These are phyloP conservation scores for Ceuthmochares aereus DNA, from an alignment of 2,113 vertebrate genomes.

Conservation along the genomic window DNA sequence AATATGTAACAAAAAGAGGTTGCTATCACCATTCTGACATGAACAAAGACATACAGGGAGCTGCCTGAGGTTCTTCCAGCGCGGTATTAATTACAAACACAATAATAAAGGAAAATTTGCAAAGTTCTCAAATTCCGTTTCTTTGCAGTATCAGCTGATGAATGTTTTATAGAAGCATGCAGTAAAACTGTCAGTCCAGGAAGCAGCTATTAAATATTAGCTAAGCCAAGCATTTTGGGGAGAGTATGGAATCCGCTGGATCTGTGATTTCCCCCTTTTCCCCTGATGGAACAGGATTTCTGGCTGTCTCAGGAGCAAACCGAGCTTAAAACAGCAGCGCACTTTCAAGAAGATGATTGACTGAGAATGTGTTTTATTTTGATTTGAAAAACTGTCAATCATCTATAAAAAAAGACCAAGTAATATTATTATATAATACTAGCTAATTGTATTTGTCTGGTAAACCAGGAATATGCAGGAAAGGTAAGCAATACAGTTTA, in stretches of 20 bases:
- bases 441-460: slow-evolving; percentile 54
- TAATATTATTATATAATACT: slow-evolving; percentile 36
- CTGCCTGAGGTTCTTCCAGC: slow-evolving; percentile 45
- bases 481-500: neutral
- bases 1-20: slow-evolving; percentile 67
- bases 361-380: slow-evolving; percentile 63
- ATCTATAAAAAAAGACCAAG: slow-evolving; percentile 48
- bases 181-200: neutral
- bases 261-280: neutral
- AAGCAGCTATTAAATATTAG: neutral
- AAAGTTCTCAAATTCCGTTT: slow-evolving; percentile 1
- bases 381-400: slow-evolving; percentile 65
- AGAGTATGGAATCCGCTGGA: neutral
- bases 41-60: slow-evolving; percentile 66
- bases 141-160: neutral
- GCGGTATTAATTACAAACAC: slow-evolving; percentile 49
- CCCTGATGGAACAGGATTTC: slow-evolving; percentile 1
- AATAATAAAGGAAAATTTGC: slow-evolving; percentile 21
- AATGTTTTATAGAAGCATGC: neutral
- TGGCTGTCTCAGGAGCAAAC: slow-evolving; percentile 33
- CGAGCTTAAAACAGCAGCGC: slow-evolving; percentile 8
- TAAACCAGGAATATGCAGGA: slow-evolving; percentile 35
- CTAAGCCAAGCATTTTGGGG: neutral
- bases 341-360: slow-evolving; percentile 46
- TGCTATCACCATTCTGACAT: slow-evolving; percentile 46